phyloP scores from a whole-genome alignment of 2,797 vertebrate genomes.

The Labeo calbasu region DNA sequence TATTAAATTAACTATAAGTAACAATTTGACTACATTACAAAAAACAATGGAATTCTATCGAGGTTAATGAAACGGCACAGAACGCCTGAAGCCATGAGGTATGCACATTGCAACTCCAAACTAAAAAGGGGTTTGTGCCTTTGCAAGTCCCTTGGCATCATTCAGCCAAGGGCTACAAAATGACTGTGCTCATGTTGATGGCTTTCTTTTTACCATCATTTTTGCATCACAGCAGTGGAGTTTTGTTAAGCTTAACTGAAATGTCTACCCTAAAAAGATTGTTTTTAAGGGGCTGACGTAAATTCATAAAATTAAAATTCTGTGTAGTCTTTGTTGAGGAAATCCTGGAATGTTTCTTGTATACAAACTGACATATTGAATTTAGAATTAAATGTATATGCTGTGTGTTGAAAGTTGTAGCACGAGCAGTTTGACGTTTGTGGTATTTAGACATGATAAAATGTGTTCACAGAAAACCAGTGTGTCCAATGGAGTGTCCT shows the following conservation, averaged over 20 bases:
- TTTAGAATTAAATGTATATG: slow-evolving; percentile 48
- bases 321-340: slow-evolving; percentile 8
- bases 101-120: slow-evolving; percentile 60
- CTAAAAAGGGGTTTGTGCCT: slow-evolving; percentile 72
- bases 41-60: slow-evolving; percentile 38
- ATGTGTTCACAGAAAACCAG: slow-evolving; percentile 62
- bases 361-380: slow-evolving; percentile 32
- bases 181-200: slow-evolving; percentile 70
- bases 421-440: slow-evolving; percentile 53
- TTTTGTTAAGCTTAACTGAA: not conserved
- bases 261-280: not conserved
- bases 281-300: not conserved
- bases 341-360: not conserved
- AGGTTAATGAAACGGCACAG: not conserved
- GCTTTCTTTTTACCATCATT: slow-evolving; percentile 44
- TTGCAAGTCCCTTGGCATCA: slow-evolving; percentile 71
- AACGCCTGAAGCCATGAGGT: slow-evolving; percentile 48
- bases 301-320: not conserved
- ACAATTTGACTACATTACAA: not conserved
- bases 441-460: slow-evolving; percentile 55
- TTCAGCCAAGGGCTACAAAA: slow-evolving; percentile 71
- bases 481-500: slow-evolving; percentile 58
- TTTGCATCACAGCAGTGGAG: not conserved
- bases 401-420: slow-evolving; percentile 48
- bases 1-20: not conserved